These are phyloP conservation scores for Linnaemya tessellans DNA, from an alignment of 2,888 invertebrate species.

Conservation along the genomic window DNA sequence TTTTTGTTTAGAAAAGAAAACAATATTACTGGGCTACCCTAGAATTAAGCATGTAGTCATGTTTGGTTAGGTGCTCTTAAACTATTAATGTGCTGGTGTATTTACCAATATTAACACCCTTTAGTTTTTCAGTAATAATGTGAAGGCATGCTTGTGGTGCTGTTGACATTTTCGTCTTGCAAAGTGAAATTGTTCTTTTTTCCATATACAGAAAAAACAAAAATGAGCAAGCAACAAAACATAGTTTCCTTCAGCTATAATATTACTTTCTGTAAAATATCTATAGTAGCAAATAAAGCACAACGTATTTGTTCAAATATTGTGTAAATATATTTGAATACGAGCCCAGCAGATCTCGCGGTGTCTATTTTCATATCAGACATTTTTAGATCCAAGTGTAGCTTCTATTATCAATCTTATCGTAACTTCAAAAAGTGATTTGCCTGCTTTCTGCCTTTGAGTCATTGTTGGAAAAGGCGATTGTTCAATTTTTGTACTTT, in stretches of 20 bases:
- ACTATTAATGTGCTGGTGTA: constrained; percentile 35
- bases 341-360: background rate
- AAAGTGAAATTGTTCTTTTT: constrained; percentile 17
- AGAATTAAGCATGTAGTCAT: background rate
- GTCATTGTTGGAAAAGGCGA: background rate
- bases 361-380: background rate
- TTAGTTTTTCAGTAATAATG: constrained; percentile 29
- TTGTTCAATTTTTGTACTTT: background rate
- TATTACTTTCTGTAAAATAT: constrained; percentile 42
- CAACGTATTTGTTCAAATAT: background rate
- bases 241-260: constrained; percentile 37
- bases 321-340: background rate
- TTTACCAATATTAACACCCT: constrained; percentile 48
- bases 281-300: constrained; percentile 15
- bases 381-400: background rate
- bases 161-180: constrained; percentile 50
- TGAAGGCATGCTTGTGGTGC: constrained; percentile 29
- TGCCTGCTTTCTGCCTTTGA: background rate
- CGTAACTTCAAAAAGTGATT: background rate
- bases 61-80: constrained; percentile 1
- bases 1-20: no score
- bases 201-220: background rate
- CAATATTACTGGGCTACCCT: background rate
- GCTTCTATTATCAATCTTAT: background rate
- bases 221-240: constrained; percentile 9